phyloP scores from a whole-genome alignment of 2,797 vertebrate genomes.

The Phrynocephalus vlangalii region DNA sequence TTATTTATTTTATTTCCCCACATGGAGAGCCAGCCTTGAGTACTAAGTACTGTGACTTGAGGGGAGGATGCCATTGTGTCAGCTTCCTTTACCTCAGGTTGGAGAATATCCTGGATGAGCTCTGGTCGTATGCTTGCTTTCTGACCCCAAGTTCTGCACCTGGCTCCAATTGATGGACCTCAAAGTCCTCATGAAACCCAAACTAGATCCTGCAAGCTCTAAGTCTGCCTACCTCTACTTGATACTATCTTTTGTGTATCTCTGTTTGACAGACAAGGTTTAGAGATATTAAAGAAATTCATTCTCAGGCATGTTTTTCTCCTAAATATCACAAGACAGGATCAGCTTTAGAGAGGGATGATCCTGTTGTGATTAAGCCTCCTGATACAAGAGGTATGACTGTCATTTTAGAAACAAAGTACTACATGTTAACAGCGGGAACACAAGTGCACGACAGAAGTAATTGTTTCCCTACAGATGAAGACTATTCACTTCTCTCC shows the following conservation, averaged over 20 bases:
- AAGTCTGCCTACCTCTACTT: neutral
- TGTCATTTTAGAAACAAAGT: constrained; percentile 7
- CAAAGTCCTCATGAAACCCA: neutral
- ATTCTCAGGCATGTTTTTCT: neutral
- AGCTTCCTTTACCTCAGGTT: neutral
- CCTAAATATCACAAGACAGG: neutral
- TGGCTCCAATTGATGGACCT: neutral
- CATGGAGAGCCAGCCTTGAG: neutral
- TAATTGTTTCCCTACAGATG: neutral
- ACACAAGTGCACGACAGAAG: neutral
- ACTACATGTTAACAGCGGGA: neutral
- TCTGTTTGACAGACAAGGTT: neutral
- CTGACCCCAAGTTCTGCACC: neutral
- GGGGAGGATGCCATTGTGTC: neutral
- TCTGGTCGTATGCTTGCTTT: neutral
- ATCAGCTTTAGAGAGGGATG: neutral
- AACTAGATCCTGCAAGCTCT: neutral
- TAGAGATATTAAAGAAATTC: neutral
- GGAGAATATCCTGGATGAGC: neutral
- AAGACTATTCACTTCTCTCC: neutral
- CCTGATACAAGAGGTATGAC: neutral
- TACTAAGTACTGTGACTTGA: neutral
- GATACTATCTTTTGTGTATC: neutral
- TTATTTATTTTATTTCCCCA: neutral
- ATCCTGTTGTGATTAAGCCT: neutral